phyloP scores from a whole-genome alignment of 37 sponge, comb jelly and placozoan species.

The Crambe crambe region DNA sequence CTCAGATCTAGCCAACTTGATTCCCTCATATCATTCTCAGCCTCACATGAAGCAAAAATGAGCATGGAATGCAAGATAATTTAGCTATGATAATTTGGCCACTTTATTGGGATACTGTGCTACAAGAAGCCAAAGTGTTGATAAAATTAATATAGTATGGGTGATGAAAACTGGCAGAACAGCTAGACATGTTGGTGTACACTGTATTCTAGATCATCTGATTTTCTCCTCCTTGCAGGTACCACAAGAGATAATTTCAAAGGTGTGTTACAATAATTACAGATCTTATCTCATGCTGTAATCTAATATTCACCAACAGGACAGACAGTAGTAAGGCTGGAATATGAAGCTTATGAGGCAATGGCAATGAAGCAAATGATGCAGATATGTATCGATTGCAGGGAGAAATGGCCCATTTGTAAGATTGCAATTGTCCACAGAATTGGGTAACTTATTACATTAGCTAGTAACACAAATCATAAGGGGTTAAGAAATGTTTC shows the following conservation, averaged over 20 bases:
- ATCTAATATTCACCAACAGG: neutral
- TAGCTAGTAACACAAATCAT: neutral
- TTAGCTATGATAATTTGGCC: no score
- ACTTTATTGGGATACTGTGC: neutral
- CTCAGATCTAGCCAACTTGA: no score
- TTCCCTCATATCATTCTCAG: no score
- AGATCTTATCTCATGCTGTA: neutral
- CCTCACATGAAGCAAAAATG: no score
- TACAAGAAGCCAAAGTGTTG: neutral
- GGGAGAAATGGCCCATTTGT: constrained; percentile 75
- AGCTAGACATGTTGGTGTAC: no score
- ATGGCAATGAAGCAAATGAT: constrained; percentile 87
- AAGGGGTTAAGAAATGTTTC: neutral
- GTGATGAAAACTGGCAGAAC: no score
- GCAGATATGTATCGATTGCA: constrained; percentile 53
- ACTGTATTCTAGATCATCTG: no score
- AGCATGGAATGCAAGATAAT: no score
- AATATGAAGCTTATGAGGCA: constrained; percentile 89
- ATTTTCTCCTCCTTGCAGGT: constrained; percentile 51
- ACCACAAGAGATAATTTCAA: constrained; percentile 83
- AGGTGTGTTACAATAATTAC: constrained; percentile 31
- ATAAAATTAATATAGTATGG: no score
- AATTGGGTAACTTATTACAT: constrained; percentile 62
- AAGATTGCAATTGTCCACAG: constrained; percentile 87
- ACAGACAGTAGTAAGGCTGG: constrained; percentile 67